Conservation (phyloP, 2,888 invertebrate genomes). For the Ormia ochracea region DNA sequence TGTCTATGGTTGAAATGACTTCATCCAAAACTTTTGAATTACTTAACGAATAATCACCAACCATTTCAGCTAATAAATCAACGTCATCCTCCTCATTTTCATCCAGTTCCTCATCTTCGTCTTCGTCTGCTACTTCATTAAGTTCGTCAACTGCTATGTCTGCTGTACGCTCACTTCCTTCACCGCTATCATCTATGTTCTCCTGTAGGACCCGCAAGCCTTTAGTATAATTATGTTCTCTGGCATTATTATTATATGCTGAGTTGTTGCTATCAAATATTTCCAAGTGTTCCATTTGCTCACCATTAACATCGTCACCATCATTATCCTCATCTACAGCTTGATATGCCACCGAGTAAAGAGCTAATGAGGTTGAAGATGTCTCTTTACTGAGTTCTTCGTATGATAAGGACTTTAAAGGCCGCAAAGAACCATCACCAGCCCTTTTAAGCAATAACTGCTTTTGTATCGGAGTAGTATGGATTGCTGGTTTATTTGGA, state of each 20-base stretch:
- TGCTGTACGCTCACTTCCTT: neutral
- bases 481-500: constrained; percentile 72
- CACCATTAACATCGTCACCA: constrained; percentile 65
- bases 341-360: constrained; percentile 13
- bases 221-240: constrained; percentile 38
- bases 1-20: constrained; percentile 53
- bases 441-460: constrained; percentile 48
- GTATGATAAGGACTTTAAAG: constrained; percentile 47
- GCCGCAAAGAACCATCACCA: constrained; percentile 42
- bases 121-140: constrained; percentile 13
- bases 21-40: constrained; percentile 53
- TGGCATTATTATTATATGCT: constrained; percentile 23
- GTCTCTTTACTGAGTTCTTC: constrained; percentile 52
- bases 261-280: constrained; percentile 58
- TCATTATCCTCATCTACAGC: constrained; percentile 24
- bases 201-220: constrained; percentile 34
- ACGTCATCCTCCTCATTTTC: constrained; percentile 50
- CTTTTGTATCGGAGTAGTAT: constrained; percentile 61
- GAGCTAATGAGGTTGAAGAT: neutral
- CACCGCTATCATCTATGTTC: neutral
- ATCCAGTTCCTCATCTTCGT: constrained; percentile 14
- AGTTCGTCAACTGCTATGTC: constrained; percentile 37
- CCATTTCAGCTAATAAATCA: constrained; percentile 57
- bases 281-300: constrained; percentile 59
- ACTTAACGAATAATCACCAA: constrained; percentile 54